A percentile compares a stretch with the other conserved stretches of the same genome.
Evolutionary conservation across 2,113 vertebrate genomes (phyloP).

Genomic region (Pseudolaguvia tuberculata): DNA sequence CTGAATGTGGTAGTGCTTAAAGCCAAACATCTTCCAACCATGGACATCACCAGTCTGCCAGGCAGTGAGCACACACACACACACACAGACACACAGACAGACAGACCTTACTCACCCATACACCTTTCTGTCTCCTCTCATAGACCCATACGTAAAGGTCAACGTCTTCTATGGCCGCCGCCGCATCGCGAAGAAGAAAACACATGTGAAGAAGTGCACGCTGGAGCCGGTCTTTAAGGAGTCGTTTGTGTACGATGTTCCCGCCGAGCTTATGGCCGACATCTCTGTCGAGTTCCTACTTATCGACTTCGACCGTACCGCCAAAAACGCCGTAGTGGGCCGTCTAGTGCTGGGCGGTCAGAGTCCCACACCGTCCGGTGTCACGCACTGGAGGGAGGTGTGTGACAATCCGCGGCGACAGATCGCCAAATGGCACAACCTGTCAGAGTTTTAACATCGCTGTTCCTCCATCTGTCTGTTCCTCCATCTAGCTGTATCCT

Average conservation of each 20-base stretch:
- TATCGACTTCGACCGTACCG: conserved; percentile 82
- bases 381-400: conserved; percentile 78
- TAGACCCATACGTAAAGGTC: conserved; percentile 85
- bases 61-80: conserved; percentile 76
- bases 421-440: conserved; percentile 80
- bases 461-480: background rate
- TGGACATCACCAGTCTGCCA: conserved; percentile 85
- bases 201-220: conserved; percentile 84
- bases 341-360: conserved; percentile 77
- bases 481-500: background rate
- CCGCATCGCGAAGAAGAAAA: conserved; percentile 86
- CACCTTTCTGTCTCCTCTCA: conserved; percentile 6
- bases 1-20: conserved; percentile 84
- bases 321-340: conserved; percentile 80
- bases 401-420: conserved; percentile 73
- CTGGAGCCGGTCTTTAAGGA: conserved; percentile 83
- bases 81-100: conserved; percentile 35
- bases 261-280: conserved; percentile 73
- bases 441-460: conserved; percentile 59
- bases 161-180: conserved; percentile 80
- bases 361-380: conserved; percentile 64
- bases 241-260: conserved; percentile 82
- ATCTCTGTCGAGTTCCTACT: conserved; percentile 81
- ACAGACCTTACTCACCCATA: background rate
- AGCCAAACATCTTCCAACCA: conserved; percentile 81